Evolutionary conservation across 1,140 invertebrate genomes (phyloP).

Genomic region (Ceratina calcarata): DNA sequence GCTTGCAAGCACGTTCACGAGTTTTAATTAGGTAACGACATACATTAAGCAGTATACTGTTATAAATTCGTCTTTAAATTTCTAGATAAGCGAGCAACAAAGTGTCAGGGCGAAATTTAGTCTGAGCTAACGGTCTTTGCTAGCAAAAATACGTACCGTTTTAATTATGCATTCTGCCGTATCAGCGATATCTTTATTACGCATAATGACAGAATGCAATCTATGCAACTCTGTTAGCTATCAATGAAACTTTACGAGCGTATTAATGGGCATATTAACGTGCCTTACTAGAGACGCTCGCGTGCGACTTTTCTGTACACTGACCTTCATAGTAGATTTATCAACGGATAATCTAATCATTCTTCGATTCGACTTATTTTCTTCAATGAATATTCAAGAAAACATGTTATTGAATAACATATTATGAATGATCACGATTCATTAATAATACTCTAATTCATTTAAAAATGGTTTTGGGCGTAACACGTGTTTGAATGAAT

Average conservation of each 20-base stretch:
- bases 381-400: too few species aligned
- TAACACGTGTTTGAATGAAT: not conserved
- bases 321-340: constrained; percentile 1
- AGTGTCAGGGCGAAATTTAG: not conserved
- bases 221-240: constrained; percentile 11
- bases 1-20: not conserved
- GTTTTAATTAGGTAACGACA: not conserved
- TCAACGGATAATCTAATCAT: too few species aligned
- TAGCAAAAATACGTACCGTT: not conserved
- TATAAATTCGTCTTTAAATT: not conserved
- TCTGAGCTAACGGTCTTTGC: too few species aligned
- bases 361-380: too few species aligned
- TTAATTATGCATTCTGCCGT: constrained; percentile 1
- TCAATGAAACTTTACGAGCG: constrained; percentile 22
- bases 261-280: constrained; percentile 31
- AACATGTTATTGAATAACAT: too few species aligned
- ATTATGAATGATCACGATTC: too few species aligned
- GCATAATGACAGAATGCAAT: constrained; percentile 8
- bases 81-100: constrained; percentile 4
- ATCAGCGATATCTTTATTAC: constrained; percentile 18
- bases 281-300: not conserved
- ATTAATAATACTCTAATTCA: too few species aligned
- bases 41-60: too few species aligned
- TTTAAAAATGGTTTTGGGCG: too few species aligned
- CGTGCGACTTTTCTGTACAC: not conserved